Percentiles rank a stretch among this genome's conserved stretches.
phyloP scores from a whole-genome alignment of 2,113 vertebrate species.

The Chunga burmeisteri region DNA sequence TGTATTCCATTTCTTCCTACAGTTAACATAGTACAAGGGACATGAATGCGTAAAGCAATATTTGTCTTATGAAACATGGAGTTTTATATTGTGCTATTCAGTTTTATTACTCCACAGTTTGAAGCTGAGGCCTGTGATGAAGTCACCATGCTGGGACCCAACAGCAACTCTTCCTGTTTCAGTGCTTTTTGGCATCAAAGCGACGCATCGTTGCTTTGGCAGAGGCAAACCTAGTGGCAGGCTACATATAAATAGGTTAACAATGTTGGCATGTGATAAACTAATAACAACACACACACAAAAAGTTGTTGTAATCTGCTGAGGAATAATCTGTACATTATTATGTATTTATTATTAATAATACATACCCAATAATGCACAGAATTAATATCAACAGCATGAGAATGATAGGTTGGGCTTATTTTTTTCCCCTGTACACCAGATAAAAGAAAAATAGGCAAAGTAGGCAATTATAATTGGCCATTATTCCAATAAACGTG shows the following conservation, averaged over 20 bases:
- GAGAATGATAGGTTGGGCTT: background rate
- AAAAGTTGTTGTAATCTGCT: background rate
- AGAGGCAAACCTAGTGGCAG: constrained; percentile 43
- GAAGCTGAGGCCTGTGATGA: constrained; percentile 75
- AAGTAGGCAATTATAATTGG: constrained; percentile 77
- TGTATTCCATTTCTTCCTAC: constrained; percentile 82
- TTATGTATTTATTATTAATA: constrained; percentile 28
- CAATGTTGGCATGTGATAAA: constrained; percentile 54
- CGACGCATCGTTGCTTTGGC: constrained; percentile 50
- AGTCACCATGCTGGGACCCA: constrained; percentile 72
- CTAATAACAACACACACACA: background rate
- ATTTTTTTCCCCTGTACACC: background rate
- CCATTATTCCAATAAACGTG: constrained; percentile 77
- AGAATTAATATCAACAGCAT: background rate
- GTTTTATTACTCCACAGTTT: constrained; percentile 81
- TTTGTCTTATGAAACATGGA: constrained; percentile 83
- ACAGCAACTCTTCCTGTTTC: constrained; percentile 68
- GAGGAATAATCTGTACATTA: background rate
- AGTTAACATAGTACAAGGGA: constrained; percentile 80
- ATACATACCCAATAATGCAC: background rate
- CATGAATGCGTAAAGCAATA: constrained; percentile 79
- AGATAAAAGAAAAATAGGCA: constrained; percentile 67
- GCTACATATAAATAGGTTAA: constrained; percentile 63
- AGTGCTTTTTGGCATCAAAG: constrained; percentile 54
- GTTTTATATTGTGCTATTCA: constrained; percentile 79